Evolutionary conservation across 1,140 invertebrate genomes (phyloP).

Genomic region (Zaprionus tsacasi): DNA sequence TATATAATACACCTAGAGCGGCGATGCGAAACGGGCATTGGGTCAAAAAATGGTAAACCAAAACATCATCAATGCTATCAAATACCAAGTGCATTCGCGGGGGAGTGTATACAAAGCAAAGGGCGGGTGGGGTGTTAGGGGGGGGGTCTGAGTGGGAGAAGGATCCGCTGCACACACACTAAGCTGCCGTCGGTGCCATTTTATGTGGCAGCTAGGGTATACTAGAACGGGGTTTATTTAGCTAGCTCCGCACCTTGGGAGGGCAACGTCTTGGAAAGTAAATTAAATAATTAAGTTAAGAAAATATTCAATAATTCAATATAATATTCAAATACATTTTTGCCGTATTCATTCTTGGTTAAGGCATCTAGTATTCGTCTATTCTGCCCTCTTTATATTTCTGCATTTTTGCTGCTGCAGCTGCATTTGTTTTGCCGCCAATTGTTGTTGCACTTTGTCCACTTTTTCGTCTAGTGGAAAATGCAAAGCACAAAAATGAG

Average conservation of each 20-base stretch:
- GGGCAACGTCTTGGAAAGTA: not conserved
- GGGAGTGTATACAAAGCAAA: not conserved
- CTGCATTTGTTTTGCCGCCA: conserved; percentile 26
- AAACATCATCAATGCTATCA: conserved; percentile 52
- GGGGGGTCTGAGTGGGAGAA: not conserved
- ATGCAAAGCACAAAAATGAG: conserved; percentile 34
- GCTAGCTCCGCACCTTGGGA: not conserved
- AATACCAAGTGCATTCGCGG: conserved; percentile 18
- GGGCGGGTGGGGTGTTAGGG: not conserved
- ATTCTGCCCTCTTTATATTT: not conserved
- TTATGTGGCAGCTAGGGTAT: not conserved
- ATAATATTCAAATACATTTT: too few relatives aligned
- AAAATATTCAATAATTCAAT: not conserved
- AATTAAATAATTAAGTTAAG: not conserved
- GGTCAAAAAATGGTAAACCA: conserved; percentile 44
- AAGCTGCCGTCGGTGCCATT: conserved; percentile 25
- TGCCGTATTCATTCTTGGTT: too few relatives aligned
- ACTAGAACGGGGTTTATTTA: not conserved
- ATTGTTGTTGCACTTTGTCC: conserved; percentile 33
- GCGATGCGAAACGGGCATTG: not conserved
- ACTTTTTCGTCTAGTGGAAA: conserved; percentile 23
- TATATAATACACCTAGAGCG: conserved; percentile 17
- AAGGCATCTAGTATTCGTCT: not conserved
- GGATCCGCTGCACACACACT: conserved; percentile 12
- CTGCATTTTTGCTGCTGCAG: conserved; percentile 4